Evolutionary conservation across 1,140 invertebrate genomes (phyloP), one percentile per base, ranked within the genome.

Genomic region (Drosophila tani): DNA sequence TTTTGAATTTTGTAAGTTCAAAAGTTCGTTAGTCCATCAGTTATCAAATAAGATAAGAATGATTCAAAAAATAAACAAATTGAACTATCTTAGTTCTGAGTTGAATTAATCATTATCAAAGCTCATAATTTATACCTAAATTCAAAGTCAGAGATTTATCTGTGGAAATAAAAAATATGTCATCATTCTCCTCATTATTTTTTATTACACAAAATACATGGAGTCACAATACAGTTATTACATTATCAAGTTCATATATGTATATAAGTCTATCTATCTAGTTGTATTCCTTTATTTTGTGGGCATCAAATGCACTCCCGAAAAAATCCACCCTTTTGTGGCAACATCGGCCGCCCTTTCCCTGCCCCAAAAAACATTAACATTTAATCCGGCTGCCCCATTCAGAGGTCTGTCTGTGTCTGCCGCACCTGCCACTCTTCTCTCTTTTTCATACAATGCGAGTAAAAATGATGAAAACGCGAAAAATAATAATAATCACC

Each of bases 401-500:
- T 55, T 69, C 74, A 46, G 64, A 64, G 45, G 24, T 58, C 21
- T 24, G 8, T 66, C 40, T 69, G 50, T 65, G 63, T 60, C 79
- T 57, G 65, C 35, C 56, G 68, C 79, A 85, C 43, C 74, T 81
- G 82, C 73, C 81, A 73, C 79, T 66, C 58, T 53, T 11, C 29
- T 53, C 50, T 19, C 7, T 11, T 12, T 11, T 29, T 7, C 58
- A 51, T 29, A 19, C 50, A 65, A 56, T 49, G 17, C 67, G 41
- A 68, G n/a, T 21, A 17, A 68, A 70, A 70, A 40, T 70, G 40
- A 81, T 81, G 50, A 55, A 79, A 79, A 79, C 47, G 49, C 50
- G 68, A 59, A 73, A 74, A 73, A 73, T 70, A 73, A 73, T 73
- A 73, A 73, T 73, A 73, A 73, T 73, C 69, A 73, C 46, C 57